Percentiles rank a stretch among this genome's conserved stretches.
These are phyloP conservation scores for Heterocephalus glaber DNA, from an alignment of 2,113 vertebrate genomes.

Conservation along the genomic window DNA sequence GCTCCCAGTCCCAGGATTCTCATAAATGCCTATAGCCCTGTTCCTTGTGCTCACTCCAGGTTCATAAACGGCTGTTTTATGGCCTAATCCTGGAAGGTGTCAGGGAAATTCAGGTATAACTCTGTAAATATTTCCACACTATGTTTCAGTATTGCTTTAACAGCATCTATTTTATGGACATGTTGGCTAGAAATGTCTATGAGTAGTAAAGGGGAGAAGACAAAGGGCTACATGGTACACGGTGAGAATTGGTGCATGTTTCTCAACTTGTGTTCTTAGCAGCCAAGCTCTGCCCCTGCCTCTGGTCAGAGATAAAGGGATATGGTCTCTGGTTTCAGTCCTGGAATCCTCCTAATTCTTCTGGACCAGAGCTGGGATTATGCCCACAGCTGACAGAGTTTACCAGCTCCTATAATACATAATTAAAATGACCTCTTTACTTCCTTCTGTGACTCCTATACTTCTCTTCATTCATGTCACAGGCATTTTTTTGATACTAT, in stretches of 20 bases:
- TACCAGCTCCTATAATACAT: not conserved
- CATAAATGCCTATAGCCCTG: not conserved
- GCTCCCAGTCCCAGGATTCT: not conserved
- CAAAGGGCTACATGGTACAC: not conserved
- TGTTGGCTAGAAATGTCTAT: not conserved
- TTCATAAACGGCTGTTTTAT: conserved; percentile 6
- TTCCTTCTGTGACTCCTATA: not conserved
- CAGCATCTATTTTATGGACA: not conserved
- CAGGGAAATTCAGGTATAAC: conserved; percentile 3
- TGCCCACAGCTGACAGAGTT: not conserved
- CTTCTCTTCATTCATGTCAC: not conserved
- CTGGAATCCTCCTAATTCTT: not conserved
- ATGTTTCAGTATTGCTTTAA: not conserved
- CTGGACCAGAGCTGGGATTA: not conserved
- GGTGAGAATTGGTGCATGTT: not conserved
- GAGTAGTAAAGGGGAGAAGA: not conserved
- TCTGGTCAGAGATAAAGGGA: not conserved
- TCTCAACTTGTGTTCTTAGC: not conserved
- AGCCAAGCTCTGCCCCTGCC: not conserved
- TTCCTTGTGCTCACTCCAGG: not conserved
- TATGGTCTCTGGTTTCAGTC: not conserved
- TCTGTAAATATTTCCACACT: conserved; percentile 12
- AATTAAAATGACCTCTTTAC: not conserved
- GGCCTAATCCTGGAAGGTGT: conserved; percentile 13
- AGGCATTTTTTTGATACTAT: not conserved